A percentile compares a stretch with the other conserved stretches of the same genome.
These are phyloP conservation scores for Phaethon lepturus DNA, from an alignment of 2,113 vertebrate species.

Conservation along the genomic window DNA sequence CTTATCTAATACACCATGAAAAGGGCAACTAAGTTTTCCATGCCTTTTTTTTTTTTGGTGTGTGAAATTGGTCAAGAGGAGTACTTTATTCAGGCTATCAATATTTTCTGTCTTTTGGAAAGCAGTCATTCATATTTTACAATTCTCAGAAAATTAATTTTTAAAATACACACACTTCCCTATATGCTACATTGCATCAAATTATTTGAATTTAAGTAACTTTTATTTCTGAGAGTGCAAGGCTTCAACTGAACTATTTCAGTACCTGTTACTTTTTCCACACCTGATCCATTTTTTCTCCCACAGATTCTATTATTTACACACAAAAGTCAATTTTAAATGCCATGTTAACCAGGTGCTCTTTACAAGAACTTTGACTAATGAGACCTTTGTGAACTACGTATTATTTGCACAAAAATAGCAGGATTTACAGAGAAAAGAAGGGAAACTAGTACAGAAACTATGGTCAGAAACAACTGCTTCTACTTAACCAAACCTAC, in stretches of 20 bases:
- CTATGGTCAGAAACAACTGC: not conserved
- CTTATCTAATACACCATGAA: not conserved
- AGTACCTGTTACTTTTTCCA: not conserved
- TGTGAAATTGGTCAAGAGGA: not conserved
- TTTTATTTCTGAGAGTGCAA: not conserved
- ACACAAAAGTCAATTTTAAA: not conserved
- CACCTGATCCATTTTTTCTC: not conserved
- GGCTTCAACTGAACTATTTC: not conserved
- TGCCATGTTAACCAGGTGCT: not conserved
- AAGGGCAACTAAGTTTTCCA: not conserved
- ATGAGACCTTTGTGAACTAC: not conserved
- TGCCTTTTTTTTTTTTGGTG: not conserved
- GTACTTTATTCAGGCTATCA: not conserved
- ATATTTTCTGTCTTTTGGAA: not conserved
- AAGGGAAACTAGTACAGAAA: not conserved
- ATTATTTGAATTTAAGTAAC: not conserved
- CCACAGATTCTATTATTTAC: not conserved
- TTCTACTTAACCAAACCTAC: not conserved
- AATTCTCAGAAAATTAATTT: not conserved
- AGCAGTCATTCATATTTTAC: not conserved
- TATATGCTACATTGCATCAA: not conserved
- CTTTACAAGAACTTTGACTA: not conserved
- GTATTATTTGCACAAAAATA: not conserved
- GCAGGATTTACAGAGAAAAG: not conserved
- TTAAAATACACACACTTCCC: not conserved